Conservation (phyloP, 30 jellyfish, hydroid and myxozoan genomes). For the Aurelia sp. region DNA sequence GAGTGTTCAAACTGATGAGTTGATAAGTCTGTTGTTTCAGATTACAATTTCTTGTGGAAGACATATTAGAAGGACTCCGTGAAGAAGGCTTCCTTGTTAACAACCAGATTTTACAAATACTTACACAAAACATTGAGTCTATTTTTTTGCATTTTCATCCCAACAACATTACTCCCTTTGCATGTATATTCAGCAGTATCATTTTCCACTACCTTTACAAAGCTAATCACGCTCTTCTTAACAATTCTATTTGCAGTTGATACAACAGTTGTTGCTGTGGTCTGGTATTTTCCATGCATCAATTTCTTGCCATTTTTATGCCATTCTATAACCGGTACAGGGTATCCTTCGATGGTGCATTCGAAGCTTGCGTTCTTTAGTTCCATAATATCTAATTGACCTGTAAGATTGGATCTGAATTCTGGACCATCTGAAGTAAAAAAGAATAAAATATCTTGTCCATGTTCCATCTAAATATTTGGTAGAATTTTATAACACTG, state of each 20-base stretch:
- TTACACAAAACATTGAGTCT: constrained; percentile 58
- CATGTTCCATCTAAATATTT: too few relatives aligned
- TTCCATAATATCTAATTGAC: constrained; percentile 33
- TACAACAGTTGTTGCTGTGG: neutral
- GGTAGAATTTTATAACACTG: too few relatives aligned
- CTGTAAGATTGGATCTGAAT: constrained; percentile 33
- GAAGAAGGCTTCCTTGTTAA: too few relatives aligned
- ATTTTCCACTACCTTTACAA: constrained; percentile 22
- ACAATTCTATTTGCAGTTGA: constrained; percentile 27
- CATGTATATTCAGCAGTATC: constrained; percentile 73
- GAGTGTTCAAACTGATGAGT: too few relatives aligned
- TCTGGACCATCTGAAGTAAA: constrained; percentile 65
- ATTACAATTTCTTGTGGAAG: too few relatives aligned
- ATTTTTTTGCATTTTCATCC: neutral
- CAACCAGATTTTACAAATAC: neutral
- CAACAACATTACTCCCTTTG: constrained; percentile 37
- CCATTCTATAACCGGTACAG: constrained; percentile 60
- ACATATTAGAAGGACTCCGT: too few relatives aligned
- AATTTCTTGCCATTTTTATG: constrained; percentile 30
- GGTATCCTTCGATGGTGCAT: constrained; percentile 64
- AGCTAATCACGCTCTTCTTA: constrained; percentile 9
- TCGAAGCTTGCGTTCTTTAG: constrained; percentile 21
- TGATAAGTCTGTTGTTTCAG: too few relatives aligned
- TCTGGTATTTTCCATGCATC: constrained; percentile 2
- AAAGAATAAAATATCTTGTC: neutral